phyloP scores from a whole-genome alignment of 2,888 invertebrate genomes.

The Gnatocerus cornutus region DNA sequence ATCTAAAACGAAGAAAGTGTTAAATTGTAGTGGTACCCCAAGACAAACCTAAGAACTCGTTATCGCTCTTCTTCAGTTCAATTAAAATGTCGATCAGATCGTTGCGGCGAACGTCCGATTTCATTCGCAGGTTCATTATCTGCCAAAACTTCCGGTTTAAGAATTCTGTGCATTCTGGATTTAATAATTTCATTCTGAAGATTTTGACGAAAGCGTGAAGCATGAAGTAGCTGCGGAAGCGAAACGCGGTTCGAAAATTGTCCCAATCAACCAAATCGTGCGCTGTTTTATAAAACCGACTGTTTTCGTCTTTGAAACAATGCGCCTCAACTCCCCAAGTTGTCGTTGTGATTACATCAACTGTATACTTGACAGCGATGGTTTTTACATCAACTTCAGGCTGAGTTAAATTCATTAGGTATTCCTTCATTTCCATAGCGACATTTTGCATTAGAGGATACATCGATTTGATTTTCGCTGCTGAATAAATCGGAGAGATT shows the following conservation, averaged over 20 bases:
- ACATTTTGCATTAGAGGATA: slow-evolving; percentile 60
- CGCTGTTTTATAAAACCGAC: background rate
- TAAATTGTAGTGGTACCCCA: too few relatives aligned
- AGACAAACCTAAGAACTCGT: slow-evolving; percentile 13
- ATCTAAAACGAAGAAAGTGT: too few relatives aligned
- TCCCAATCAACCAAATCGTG: slow-evolving; percentile 11
- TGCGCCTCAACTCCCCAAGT: slow-evolving; percentile 46
- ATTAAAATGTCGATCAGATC: slow-evolving; percentile 11
- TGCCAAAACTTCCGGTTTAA: slow-evolving; percentile 7
- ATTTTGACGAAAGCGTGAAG: background rate
- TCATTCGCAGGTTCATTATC: background rate
- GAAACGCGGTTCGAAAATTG: background rate
- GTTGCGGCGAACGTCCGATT: background rate
- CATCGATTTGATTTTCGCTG: slow-evolving; percentile 61
- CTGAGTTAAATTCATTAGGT: slow-evolving; percentile 51
- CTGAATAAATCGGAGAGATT: slow-evolving; percentile 62
- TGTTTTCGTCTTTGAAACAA: slow-evolving; percentile 42
- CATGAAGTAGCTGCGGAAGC: background rate
- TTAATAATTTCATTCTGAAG: slow-evolving; percentile 2
- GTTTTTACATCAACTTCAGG: slow-evolving; percentile 39
- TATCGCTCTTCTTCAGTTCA: slow-evolving; percentile 6
- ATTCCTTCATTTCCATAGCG: slow-evolving; percentile 55
- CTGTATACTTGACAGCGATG: slow-evolving; percentile 41
- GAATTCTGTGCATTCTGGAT: background rate
- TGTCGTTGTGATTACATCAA: slow-evolving; percentile 24